Base-by-base conservation (phyloP, 2,113 vertebrate species). In the Oriolus oriolus region DNA sequence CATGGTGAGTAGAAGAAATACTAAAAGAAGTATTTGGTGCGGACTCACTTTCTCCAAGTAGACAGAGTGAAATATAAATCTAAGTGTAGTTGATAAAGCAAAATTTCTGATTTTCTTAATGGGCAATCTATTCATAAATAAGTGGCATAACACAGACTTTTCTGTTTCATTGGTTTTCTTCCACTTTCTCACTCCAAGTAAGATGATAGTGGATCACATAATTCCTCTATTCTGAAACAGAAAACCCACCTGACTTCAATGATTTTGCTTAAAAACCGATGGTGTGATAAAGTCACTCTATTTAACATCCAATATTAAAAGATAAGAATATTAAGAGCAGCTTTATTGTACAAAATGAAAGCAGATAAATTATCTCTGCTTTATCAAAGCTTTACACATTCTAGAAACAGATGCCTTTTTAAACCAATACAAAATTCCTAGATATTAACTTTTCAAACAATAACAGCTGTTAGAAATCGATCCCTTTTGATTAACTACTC, bases 311-410 rank as follows among this genome's bases (percentile, higher is more conserved):
- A 94, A 1, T 95, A 80, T 80, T 90, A 63, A 76, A 85, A 76
- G 92, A 94, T 92, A 97, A 96, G 95, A 91, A 86, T 93, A 96
- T 95, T 96, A 90, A 88, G 88, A 94, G 85, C 93, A 96, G 96
- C 82, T 95, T 94, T 93, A 74, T 83, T 75, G 68, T 56, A 56
- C 64, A 60, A 90, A 96, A 95, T 78, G 85, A 96, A 95, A 96
- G 79, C 79, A 93, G 71, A 88, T 94, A 96, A 93, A 89, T 95
- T 88, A 91, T 92, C 85, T 93, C 75, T 94, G 61, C 52, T 83
- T 85, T 94, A 95, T 94, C 91, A 91, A 94, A 96, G 79, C 82
- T 95, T 95, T 95, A 96, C 93, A 96, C 79, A 1, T 95, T 96
- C 79, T 92, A 91, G 93, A 95, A 96, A 94, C 95, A 97, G 95